Base-by-base conservation (phyloP, 2,888 invertebrate species). In the Eueremaeus valkanovi region DNA sequence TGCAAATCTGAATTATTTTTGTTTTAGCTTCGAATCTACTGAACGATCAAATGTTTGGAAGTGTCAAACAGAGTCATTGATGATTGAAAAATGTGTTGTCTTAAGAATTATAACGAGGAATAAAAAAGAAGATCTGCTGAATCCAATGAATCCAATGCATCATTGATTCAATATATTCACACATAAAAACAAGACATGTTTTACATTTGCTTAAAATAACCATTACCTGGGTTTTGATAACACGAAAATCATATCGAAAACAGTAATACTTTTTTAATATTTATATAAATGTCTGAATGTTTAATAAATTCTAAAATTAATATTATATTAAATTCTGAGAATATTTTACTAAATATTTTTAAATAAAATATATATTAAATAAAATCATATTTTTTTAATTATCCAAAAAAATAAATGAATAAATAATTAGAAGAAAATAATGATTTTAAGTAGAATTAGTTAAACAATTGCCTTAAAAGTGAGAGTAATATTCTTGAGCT, bases 191-290 rank as follows among this genome's bases (percentile, higher is more conserved):
- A 55, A 27, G 24, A 24, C 11, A 27, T 24, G 27, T 27, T 27
- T 55, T 27, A 27, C 24, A 55, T 55, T 55, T 55, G 27, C 55
- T 55, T 55, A 55, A 55, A 55, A 55, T 55, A 55, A 55, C 55
- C 27, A 55, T 55, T 55, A 55, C 55, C 27, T 55, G 27, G 21
- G 11, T 27, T 55, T 55, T 55, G 55, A 55, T 55, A n/a, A 55
- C 24, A 27, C 27, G 55, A 55, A 55, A 24, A 27, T 55, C 18
- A 27, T 24, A 55, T 21, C 27, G 16, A 24, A 55, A 55, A 55
- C 3, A 49, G 45, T n/a, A 21, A 9, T 27, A n/a, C n/a, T n/a
- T n/a, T n/a, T n/a, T n/a, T n/a, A n/a, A n/a, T n/a, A n/a, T n/a
- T n/a, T n/a, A n/a, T n/a, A n/a, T n/a, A n/a, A n/a, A n/a, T n/a